These are phyloP conservation scores for Sialis fuliginosa DNA, from an alignment of 2,888 invertebrate genomes.

Conservation along the genomic window DNA sequence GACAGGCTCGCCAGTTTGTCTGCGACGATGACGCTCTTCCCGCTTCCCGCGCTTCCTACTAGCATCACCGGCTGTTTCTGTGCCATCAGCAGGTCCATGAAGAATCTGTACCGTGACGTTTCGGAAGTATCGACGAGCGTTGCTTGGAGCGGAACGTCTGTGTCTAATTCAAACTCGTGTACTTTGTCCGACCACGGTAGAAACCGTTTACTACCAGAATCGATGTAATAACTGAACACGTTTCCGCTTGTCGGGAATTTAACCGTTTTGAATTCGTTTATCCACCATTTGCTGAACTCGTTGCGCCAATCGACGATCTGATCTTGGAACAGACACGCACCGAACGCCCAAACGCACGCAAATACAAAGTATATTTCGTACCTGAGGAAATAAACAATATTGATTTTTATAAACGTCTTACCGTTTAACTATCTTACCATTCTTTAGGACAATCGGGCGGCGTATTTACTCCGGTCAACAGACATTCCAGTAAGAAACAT, in stretches of 20 bases:
- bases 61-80: constrained; percentile 76
- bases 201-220: constrained; percentile 69
- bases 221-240: constrained; percentile 81
- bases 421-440: constrained; percentile 32
- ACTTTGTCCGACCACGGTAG: constrained; percentile 75
- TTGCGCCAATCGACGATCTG: constrained; percentile 80
- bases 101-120: constrained; percentile 72
- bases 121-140: constrained; percentile 72
- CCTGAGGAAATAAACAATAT: constrained; percentile 20
- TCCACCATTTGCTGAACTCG: constrained; percentile 93
- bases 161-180: constrained; percentile 61
- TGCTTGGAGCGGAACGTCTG: constrained; percentile 67
- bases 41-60: constrained; percentile 76
- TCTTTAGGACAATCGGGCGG: constrained; percentile 85
- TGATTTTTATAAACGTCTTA: too few relatives aligned
- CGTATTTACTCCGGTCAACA: constrained; percentile 61
- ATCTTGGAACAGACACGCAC: constrained; percentile 81
- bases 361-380: constrained; percentile 89
- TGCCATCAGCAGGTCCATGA: constrained; percentile 67
- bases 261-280: constrained; percentile 77
- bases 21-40: constrained; percentile 80
- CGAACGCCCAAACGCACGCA: constrained; percentile 83
- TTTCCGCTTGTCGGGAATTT: constrained; percentile 72
- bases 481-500: constrained; percentile 70
- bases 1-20: constrained; percentile 60